phyloP scores from a whole-genome alignment of 2,888 invertebrate species.

The Cosmopolites sordidus region DNA sequence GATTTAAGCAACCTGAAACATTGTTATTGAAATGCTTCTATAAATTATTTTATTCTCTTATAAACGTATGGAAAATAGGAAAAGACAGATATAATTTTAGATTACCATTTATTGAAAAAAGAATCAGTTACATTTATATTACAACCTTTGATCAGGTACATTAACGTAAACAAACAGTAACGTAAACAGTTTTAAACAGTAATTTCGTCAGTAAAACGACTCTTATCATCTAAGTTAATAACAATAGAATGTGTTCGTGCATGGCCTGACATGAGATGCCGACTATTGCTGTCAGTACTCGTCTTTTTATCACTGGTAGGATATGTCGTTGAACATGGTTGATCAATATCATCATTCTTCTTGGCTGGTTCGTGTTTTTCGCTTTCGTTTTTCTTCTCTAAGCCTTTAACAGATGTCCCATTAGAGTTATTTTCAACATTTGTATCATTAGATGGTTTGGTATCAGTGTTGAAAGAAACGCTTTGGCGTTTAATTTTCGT shows the following conservation, averaged over 20 bases:
- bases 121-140: slow-evolving; percentile 23
- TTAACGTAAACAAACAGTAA: slow-evolving; percentile 29
- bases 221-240: slow-evolving; percentile 75
- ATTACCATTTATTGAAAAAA: slow-evolving; percentile 23
- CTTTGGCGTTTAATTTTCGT: slow-evolving; percentile 44
- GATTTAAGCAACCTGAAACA: too few relatives aligned
- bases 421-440: slow-evolving; percentile 35
- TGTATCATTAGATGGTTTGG: neutral
- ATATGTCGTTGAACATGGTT: slow-evolving; percentile 32
- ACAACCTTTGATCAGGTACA: slow-evolving; percentile 33
- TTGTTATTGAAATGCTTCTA: too few relatives aligned
- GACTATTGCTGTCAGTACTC: slow-evolving; percentile 40
- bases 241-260: slow-evolving; percentile 73
- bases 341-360: slow-evolving; percentile 27
- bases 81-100: slow-evolving; percentile 6
- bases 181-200: slow-evolving; percentile 60
- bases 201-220: slow-evolving; percentile 76
- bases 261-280: slow-evolving; percentile 57
- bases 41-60: too few relatives aligned
- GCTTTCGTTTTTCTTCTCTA: slow-evolving; percentile 12
- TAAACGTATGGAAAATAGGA: too few relatives aligned
- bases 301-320: slow-evolving; percentile 30
- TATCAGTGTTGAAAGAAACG: slow-evolving; percentile 44
- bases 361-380: slow-evolving; percentile 3
- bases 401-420: slow-evolving; percentile 14